Base-by-base conservation (phyloP, 2,888 invertebrate species). In the Hydriomena furcata region DNA sequence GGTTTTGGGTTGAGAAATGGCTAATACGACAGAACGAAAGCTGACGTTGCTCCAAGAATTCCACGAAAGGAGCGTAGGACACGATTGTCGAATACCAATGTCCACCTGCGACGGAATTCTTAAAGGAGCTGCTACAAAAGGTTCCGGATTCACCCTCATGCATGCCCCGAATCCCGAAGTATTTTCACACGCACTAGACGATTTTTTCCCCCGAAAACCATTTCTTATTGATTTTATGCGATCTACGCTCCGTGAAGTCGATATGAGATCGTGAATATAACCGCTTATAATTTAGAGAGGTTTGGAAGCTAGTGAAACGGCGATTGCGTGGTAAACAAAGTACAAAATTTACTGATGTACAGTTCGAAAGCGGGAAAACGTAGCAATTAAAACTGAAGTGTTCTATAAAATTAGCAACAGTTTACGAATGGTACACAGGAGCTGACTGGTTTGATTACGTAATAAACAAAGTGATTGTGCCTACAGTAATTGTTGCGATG, bases 31-130 rank as follows among this genome's bases (percentile, higher is more conserved):
- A 58, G 48, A 70, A 68, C 59, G 60, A 50, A 57, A 68, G 68
- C 72, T 72, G 73, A 73, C 72, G 59, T 58, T 53, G 66, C 60
- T 68, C 44, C 56, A 58, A 66, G 67, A 72, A 74, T 68, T 69
- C 63, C 55, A 49, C 54, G 63, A 58, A 57, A 61, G 51, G 44
- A 68, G 66, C 65, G 63, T 50, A 47, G 54, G 52, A 52, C 58
- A 73, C 73, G 71, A 52, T 58, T 61, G 58, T 60, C 59, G 75
- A 76, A 79, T 76, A 75, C 70, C 76, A 79, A 79, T 78, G 67
- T 55, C 68, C 65, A 73, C 68, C 69, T 74, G 68, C 57, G 63
- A 57, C 63, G 59, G 63, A 64, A 71, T 74, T 64, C 65, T 66
- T 60, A 68, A 62, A 65, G 56, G 62, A 57, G 60, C 52, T 55